Evolutionary conservation across 2,888 invertebrate genomes (phyloP).

Genomic region (Podotricha telesiphe): DNA sequence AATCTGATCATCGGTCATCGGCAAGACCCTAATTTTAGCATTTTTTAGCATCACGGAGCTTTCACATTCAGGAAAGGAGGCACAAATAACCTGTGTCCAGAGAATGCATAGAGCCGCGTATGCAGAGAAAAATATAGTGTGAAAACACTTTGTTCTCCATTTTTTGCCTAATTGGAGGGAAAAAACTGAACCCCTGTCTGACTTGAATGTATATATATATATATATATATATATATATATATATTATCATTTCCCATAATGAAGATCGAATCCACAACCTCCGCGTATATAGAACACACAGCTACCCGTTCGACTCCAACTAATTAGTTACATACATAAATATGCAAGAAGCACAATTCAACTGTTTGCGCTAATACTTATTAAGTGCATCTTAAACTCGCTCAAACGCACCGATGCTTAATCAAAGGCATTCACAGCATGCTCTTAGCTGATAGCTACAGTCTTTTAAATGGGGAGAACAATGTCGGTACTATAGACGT

Average conservation of each 20-base stretch:
- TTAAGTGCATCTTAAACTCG: slow-evolving; percentile 41
- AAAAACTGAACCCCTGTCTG: too few species aligned
- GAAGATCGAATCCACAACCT: slow-evolving; percentile 43
- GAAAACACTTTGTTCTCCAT: too few species aligned
- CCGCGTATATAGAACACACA: not conserved
- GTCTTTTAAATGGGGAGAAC: slow-evolving; percentile 11
- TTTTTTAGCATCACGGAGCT: too few species aligned
- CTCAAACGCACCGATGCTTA: slow-evolving; percentile 41
- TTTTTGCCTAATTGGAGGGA: too few species aligned
- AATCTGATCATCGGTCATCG: too few species aligned
- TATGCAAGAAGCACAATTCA: slow-evolving; percentile 56
- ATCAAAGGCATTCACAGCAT: slow-evolving; percentile 36
- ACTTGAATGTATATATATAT: too few species aligned
- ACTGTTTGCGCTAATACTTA: slow-evolving; percentile 45
- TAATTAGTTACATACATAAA: slow-evolving; percentile 49
- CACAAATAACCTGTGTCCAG: too few species aligned
- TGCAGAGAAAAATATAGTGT: too few species aligned
- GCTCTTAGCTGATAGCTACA: slow-evolving; percentile 33
- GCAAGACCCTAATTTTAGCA: too few species aligned
- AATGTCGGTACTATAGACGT: slow-evolving; percentile 19
- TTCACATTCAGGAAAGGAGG: too few species aligned
- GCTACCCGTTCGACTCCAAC: not conserved
- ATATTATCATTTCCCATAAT: not conserved
- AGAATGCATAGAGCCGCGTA: too few species aligned
- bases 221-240: too few species aligned